These are phyloP conservation scores for Coelopa pilipes DNA, from an alignment of 2,888 invertebrate genomes.

Conservation along the genomic window DNA sequence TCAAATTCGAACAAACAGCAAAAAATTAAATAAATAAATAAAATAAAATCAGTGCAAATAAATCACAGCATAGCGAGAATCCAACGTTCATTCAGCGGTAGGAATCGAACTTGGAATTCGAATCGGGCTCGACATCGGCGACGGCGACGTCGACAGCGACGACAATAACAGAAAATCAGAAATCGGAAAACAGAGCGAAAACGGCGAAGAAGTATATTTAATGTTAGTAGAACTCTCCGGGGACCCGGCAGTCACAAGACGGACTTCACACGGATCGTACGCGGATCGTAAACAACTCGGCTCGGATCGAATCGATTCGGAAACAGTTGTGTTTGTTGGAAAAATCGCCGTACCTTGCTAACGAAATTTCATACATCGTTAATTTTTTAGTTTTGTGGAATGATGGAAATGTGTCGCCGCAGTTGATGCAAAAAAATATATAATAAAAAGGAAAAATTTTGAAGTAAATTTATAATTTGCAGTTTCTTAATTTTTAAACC, in stretches of 20 bases:
- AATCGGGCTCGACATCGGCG: too few species aligned
- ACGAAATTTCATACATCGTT: neutral
- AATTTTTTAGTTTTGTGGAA: neutral
- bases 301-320: neutral
- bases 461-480: neutral
- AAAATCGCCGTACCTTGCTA: neutral
- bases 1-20: neutral
- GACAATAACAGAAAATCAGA: constrained; percentile 39
- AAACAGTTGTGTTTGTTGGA: neutral
- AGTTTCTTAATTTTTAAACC: neutral
- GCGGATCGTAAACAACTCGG: constrained; percentile 27
- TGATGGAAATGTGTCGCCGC: too few species aligned
- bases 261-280: constrained; percentile 54
- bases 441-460: neutral
- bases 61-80: too few species aligned
- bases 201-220: constrained; percentile 51
- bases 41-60: constrained; percentile 3
- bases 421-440: neutral
- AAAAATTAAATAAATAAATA: neutral
- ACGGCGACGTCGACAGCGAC: neutral
- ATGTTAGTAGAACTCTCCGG: constrained; percentile 50
- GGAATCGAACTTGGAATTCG: too few species aligned
- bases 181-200: constrained; percentile 36
- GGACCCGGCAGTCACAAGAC: constrained; percentile 55
- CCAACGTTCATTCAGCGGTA: too few species aligned